Evolutionary conservation across 92 coral and sea anemone genomes (phyloP), one percentile per base, ranked within the genome.

Genomic region (Heteractis magnifica): DNA sequence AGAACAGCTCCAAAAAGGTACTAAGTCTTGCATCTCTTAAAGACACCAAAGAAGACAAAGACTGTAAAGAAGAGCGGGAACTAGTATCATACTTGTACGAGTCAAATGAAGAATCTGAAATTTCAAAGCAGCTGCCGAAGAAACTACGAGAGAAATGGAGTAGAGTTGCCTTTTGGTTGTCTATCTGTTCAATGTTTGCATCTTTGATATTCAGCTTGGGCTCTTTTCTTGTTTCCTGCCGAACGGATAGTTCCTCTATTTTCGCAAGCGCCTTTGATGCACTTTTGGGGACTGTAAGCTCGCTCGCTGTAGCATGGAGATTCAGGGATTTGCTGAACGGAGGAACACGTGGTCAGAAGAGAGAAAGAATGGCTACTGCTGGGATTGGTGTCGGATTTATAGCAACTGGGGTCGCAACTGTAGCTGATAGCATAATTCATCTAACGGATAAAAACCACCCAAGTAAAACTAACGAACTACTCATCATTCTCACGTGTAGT

Each of bases 221-320:
- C 13, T 93, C 95, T 3, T 93, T 93, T 71, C 80, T 88, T 8
- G 93, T 90, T 0, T 91, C 93, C 0, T 81, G 65, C 1, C 86
- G 84, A n/a, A 93, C 98, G 1, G 92, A 89, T 52, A 93, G 98
- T 52, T 93, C 98, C 6, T 93, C 98, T 3, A 88, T 91, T 60
- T 91, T 93, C 68, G 94, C 95, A 56, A 93, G 93, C 55, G 98
- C 98, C 49, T 87, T 93, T 49, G 98, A 93, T 83, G 94, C 93
- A 12, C n/a, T 89, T 50, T 89, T 93, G 5, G 98, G 98, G 0
- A 81, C 95, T 26, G 75, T 93, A 19, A 89, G 91, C 84, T 91
- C 94, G 19, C 11, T 91, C 0, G 86, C 91, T 70, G 93, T 93
- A 16, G 98, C 94, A 9, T 93, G 98, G 98, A 86, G 98, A 72